Conservation (phyloP, 1,140 invertebrate species). For the Panulirus ornatus region DNA sequence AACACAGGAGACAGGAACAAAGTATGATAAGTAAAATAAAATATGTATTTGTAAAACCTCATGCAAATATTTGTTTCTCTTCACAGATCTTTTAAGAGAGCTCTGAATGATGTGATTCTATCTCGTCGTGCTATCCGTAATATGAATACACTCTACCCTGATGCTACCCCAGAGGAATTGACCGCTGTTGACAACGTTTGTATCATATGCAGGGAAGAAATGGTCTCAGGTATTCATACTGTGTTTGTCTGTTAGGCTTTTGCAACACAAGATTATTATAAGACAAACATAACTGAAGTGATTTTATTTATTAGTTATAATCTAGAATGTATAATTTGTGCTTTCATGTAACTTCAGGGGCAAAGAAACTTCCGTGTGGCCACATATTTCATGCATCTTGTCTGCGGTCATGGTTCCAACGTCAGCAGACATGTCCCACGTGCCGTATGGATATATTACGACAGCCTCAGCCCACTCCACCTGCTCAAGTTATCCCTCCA, state of each 20-base stretch:
- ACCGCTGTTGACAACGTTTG: constrained; percentile 98
- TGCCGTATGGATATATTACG: constrained; percentile 97
- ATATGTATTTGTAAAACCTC: not conserved
- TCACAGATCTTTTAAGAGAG: constrained; percentile 96
- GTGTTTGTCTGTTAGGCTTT: too few relatives aligned
- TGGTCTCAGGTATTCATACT: constrained; percentile 84
- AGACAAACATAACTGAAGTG: too few relatives aligned
- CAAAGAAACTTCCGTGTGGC: constrained; percentile 99
- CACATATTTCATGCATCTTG: constrained; percentile 99
- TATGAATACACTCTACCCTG: constrained; percentile 98
- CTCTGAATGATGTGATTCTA: constrained; percentile 97
- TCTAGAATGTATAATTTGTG: too few relatives aligned
- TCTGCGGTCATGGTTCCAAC: constrained; percentile 99
- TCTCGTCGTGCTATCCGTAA: constrained; percentile 97
- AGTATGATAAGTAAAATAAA: too few relatives aligned
- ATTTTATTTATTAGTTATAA: too few relatives aligned
- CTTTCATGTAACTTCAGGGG: constrained; percentile 81
- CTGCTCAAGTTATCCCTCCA: constrained; percentile 21
- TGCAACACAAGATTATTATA: too few relatives aligned
- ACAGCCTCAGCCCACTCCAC: constrained; percentile 80
- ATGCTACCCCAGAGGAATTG: constrained; percentile 96
- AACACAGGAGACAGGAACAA: too few relatives aligned
- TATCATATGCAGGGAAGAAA: constrained; percentile 98
- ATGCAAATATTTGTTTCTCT: too few relatives aligned
- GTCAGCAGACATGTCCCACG: constrained; percentile 99